A percentile compares a stretch with the other conserved stretches of the same genome.
These are phyloP conservation scores for Poecilia wingei DNA, from an alignment of 2,797 vertebrate genomes.

Conservation along the genomic window DNA sequence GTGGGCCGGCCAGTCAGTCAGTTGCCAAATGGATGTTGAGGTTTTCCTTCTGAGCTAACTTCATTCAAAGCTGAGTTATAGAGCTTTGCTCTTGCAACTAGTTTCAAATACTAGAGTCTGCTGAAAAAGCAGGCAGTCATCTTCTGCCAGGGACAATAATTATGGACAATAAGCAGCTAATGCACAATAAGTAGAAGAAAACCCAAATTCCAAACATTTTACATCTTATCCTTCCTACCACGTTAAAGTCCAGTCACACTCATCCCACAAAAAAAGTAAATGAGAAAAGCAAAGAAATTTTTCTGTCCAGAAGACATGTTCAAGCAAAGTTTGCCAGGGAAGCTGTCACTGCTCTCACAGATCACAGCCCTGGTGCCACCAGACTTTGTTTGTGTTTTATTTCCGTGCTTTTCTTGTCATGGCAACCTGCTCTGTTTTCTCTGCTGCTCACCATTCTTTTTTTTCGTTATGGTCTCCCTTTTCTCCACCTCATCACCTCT, in stretches of 20 bases:
- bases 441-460: conserved; percentile 57
- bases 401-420: conserved; percentile 72
- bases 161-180: neutral
- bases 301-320: conserved; percentile 51
- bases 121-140: neutral
- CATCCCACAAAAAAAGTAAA: neutral
- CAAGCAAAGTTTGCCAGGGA: conserved; percentile 51
- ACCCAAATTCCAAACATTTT: neutral
- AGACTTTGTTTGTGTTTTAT: conserved; percentile 76
- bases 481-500: conserved; percentile 56
- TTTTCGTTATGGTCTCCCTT: conserved; percentile 44
- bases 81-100: neutral
- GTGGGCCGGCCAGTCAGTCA: no score
- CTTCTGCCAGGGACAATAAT: neutral
- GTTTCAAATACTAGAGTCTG: neutral
- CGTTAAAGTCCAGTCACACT: neutral
- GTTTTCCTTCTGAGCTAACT: neutral
- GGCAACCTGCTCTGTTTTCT: conserved; percentile 73
- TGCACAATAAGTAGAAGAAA: neutral
- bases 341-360: conserved; percentile 67
- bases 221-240: neutral
- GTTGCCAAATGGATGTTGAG: neutral
- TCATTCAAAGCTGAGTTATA: neutral
- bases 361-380: conserved; percentile 66
- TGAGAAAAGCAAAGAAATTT: conserved; percentile 40